phyloP scores from a whole-genome alignment of 2,797 vertebrate genomes.

The Nannoperca obscura region DNA sequence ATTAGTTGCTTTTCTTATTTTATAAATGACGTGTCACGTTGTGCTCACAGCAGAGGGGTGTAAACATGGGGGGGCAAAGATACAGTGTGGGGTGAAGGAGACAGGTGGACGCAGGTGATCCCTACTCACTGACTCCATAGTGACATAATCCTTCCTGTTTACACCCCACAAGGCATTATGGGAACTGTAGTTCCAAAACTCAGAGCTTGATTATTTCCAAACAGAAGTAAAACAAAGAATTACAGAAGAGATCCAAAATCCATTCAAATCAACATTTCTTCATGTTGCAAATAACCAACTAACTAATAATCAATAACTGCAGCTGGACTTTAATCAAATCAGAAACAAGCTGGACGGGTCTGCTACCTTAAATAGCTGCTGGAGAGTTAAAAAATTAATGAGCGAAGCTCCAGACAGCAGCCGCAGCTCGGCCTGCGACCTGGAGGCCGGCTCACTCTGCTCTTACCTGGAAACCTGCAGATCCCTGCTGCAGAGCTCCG shows the following conservation, averaged over 20 bases:
- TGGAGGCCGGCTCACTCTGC: neutral
- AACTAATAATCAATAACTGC: neutral
- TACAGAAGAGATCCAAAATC: neutral
- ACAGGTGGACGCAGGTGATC: neutral
- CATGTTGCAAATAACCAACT: too few species aligned
- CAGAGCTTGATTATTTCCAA: neutral
- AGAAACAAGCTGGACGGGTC: neutral
- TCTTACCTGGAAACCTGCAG: slow-evolving; percentile 44
- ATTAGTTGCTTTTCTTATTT: too few species aligned
- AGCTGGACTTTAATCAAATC: neutral
- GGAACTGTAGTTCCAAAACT: neutral
- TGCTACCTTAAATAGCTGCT: neutral
- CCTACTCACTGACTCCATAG: neutral
- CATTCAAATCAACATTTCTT: neutral
- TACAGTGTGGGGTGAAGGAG: too few species aligned
- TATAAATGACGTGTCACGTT: too few species aligned
- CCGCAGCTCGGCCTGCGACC: neutral
- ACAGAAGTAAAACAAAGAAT: neutral
- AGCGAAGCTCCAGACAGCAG: slow-evolving; percentile 8
- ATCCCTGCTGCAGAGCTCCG: slow-evolving; percentile 11
- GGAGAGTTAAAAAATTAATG: slow-evolving; percentile 1
- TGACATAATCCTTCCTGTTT: slow-evolving; percentile 9
- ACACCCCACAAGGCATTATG: slow-evolving; percentile 4
- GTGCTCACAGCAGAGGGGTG: too few species aligned
- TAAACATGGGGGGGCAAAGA: too few species aligned